These are phyloP conservation scores for Nomada ferruginata DNA, from an alignment of 2,888 invertebrate species.

Conservation along the genomic window DNA sequence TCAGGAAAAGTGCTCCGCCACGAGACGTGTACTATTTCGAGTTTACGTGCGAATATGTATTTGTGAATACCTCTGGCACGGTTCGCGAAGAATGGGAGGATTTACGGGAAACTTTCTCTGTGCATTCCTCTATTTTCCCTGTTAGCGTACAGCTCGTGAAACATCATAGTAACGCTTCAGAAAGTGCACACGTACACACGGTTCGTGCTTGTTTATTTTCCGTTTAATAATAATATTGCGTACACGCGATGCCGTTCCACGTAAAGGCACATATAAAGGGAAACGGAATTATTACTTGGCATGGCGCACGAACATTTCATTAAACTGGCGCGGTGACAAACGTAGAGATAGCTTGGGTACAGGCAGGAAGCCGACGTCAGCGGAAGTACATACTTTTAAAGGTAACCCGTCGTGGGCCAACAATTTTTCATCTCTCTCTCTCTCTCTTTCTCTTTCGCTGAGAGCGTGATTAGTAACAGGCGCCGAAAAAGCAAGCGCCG, in stretches of 20 bases:
- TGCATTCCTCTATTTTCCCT: too few species aligned
- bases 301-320: slow-evolving; percentile 42
- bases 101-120: slow-evolving; percentile 4
- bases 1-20: neutral
- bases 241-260: neutral
- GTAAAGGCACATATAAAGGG: neutral
- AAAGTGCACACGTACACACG: neutral
- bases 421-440: slow-evolving; percentile 36
- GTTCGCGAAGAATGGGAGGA: neutral
- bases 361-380: slow-evolving; percentile 67
- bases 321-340: slow-evolving; percentile 44
- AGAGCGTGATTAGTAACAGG: slow-evolving; percentile 37
- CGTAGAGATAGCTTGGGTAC: slow-evolving; percentile 41
- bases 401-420: slow-evolving; percentile 70
- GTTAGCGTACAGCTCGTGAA: neutral
- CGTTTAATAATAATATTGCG: neutral
- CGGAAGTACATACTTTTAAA: slow-evolving; percentile 71
- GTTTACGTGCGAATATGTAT: neutral
- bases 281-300: slow-evolving; percentile 31
- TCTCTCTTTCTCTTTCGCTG: slow-evolving; percentile 11
- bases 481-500: slow-evolving; percentile 24
- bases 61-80: neutral
- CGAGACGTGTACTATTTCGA: too few species aligned
- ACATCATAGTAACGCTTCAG: neutral
- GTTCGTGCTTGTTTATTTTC: neutral